A percentile compares a stretch with the other conserved stretches of the same genome.
Conservation (phyloP, 2,888 invertebrate genomes). For the Chalcosyrphus nemorum region DNA sequence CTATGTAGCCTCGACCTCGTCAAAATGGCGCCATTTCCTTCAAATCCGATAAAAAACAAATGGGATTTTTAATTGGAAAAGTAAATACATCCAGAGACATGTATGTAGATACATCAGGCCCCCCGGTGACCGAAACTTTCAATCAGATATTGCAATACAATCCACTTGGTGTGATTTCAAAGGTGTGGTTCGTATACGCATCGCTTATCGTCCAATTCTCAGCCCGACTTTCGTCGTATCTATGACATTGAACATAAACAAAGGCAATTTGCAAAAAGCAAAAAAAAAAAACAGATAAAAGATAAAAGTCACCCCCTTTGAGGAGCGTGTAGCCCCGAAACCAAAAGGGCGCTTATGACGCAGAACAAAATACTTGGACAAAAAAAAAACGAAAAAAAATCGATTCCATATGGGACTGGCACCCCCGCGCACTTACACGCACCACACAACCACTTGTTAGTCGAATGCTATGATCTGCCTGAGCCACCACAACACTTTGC, state of each 20-base stretch:
- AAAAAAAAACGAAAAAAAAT: conserved; percentile 16
- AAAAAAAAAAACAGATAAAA: background rate
- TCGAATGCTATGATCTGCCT: conserved; percentile 17
- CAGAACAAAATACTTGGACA: conserved; percentile 11
- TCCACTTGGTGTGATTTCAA: conserved; percentile 2
- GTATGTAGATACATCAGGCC: background rate
- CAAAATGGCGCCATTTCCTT: conserved; percentile 58
- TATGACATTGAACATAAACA: conserved; percentile 65
- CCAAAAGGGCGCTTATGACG: conserved; percentile 18
- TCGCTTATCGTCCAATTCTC: background rate
- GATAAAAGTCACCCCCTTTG: background rate
- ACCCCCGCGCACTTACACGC: conserved; percentile 10
- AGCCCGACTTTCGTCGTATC: conserved; percentile 1
- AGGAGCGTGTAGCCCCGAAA: background rate
- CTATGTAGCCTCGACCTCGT: conserved; percentile 23
- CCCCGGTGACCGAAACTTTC: background rate
- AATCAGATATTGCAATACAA: background rate
- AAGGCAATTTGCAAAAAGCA: conserved; percentile 32
- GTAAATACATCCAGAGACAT: conserved; percentile 6
- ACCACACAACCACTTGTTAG: conserved; percentile 67
- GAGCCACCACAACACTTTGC: conserved; percentile 46
- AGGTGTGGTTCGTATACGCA: conserved; percentile 35
- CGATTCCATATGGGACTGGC: conserved; percentile 53
- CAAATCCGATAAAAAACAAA: conserved; percentile 54
- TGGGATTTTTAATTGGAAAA: conserved; percentile 53